Base-by-base conservation (phyloP, 2,113 vertebrate genomes). In the Misgurnus mizolepis region DNA sequence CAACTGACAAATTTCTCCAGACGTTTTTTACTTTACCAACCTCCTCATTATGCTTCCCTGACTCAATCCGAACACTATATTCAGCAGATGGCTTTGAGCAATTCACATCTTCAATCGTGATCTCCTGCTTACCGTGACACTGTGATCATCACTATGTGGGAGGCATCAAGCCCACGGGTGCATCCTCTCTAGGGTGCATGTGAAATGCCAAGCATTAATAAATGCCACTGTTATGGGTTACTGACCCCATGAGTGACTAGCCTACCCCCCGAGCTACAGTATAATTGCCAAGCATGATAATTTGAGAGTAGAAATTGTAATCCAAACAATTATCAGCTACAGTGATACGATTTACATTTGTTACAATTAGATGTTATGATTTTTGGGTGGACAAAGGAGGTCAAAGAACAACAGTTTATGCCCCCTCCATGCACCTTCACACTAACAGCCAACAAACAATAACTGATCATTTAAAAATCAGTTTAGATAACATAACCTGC, bases 181-280 rank as follows among this genome's bases (percentile, higher is more conserved):
- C 78, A 74, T 73, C 34, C 64, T 67, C 22, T 65, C 17, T 8
- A 14, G 40, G 40, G 41, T 58, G 60, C 67, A 73, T 15, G 18
- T 67, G 70, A 81, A 82, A 75, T 82, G 43, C 66, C 70, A 76
- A 62, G 53, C 39, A 69, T 41, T 79, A 61, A 70, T 70, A 81
- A 79, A 75, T 78, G 67, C 34, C 12, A 14, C 40, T 58, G 68
- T 41, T 78, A 76, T 66, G 67, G 72, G 67, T 85, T 39, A 80
- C 55, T 83, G 69, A 74, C 45, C 70, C 27, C 74, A 12, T 80
- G 49, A 58, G 79, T 47, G 79, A 80, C 70, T 67, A 47, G 49
- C 39, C 43, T 56, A 45, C 69, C 45, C 22, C 18, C 18, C 18
- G 22, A 43, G 40, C 50, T 67, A n/a, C 55, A 65, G 27, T 11